Evolutionary conservation across 2,888 invertebrate species (phyloP), one percentile per base, ranked within the genome.

Genomic region (Embidobia sp.): DNA sequence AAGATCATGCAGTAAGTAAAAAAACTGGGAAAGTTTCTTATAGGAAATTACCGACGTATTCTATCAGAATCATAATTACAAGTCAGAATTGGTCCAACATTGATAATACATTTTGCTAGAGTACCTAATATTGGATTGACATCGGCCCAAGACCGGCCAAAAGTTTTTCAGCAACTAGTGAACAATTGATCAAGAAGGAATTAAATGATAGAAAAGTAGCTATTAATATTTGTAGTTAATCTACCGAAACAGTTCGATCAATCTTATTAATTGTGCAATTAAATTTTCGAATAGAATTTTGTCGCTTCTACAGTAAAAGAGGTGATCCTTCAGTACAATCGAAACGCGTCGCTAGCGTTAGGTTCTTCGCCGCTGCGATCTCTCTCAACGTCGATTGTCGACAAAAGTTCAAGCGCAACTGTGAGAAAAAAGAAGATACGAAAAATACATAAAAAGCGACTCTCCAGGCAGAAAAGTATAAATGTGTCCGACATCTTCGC

Each of bases 401-500:
- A 79, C 0, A 75, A 64, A 5, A 81, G 31, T 11, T 79, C 80
- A 26, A 31, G 44, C 1, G 74, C 73, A 2, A 7, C 73, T 10
- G 35, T 80, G 13, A 79, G 76, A 8, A 70, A 72, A 6, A 84
- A 81, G 37, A 81, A 67, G 13, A 84, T 83, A 31, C 81, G 61
- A 11, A 81, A 82, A 35, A 84, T 80, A 46, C 67, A 79, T 11
- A 67, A 70, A 44, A 80, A 81, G 2, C 78, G 80, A 6, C 85
- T 79, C 22, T 85, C 82, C 26, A 82, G 74, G 15, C 83, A 85
- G 64, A 77, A 83, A 49, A 27, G 79, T 2, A 63, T 78, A 2
- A 82, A 85, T 15, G 81, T 86, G 8, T 81, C 83, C 1, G 85
- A 87, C 6, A 87, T 88, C 77, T 87, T 85, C 18, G 87, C 88